phyloP scores from a whole-genome alignment of 1,140 invertebrate species.

The Drosophila nannoptera region DNA sequence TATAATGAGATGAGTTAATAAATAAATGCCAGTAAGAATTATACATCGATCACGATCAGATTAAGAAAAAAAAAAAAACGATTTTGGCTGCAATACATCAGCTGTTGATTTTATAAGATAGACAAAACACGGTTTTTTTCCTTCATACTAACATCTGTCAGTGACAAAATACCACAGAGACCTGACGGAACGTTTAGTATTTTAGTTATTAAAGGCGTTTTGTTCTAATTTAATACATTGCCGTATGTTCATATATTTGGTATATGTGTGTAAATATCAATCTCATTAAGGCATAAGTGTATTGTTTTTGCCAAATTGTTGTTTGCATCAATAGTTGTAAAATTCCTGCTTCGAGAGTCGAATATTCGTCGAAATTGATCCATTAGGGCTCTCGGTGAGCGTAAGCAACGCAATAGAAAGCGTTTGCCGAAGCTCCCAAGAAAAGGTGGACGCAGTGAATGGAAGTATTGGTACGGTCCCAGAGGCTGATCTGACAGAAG shows the following conservation, averaged over 20 bases:
- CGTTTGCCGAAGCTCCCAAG: slow-evolving; percentile 63
- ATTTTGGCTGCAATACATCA: too few species aligned
- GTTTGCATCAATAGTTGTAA: slow-evolving; percentile 15
- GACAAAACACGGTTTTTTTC: neutral
- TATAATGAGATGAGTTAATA: slow-evolving; percentile 46
- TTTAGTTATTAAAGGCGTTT: neutral
- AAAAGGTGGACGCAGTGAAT: slow-evolving; percentile 23
- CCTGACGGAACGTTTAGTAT: neutral
- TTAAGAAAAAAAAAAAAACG: too few species aligned
- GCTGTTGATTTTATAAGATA: too few species aligned
- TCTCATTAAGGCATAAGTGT: neutral
- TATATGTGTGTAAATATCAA: slow-evolving; percentile 4
- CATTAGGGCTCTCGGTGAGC: slow-evolving; percentile 30
- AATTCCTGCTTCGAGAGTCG: slow-evolving; percentile 24
- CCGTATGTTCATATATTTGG: neutral
- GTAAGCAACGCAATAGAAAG: slow-evolving; percentile 58
- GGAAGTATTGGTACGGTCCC: slow-evolving; percentile 9
- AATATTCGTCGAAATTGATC: slow-evolving; percentile 63
- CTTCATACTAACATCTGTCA: too few species aligned
- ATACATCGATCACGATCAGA: neutral
- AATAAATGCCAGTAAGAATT: slow-evolving; percentile 43
- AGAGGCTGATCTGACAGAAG: neutral
- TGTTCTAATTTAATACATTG: slow-evolving; percentile 21
- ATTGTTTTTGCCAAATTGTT: slow-evolving; percentile 8
- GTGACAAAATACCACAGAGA: neutral